Evolutionary conservation across 53 echinoderm and acorn worm genomes (phyloP).

Genomic region (Crossaster papposus): DNA sequence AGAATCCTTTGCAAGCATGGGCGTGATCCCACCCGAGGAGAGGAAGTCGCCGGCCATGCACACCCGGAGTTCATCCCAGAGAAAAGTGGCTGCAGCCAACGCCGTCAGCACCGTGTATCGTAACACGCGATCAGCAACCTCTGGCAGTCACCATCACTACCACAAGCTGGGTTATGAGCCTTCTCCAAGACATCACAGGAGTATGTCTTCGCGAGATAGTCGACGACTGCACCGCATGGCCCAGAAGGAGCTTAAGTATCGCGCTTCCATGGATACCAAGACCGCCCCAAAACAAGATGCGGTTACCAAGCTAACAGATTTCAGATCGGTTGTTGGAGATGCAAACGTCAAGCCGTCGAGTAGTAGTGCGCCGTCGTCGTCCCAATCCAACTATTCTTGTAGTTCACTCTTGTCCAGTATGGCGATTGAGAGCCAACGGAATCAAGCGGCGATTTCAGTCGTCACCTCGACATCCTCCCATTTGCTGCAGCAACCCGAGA

Average conservation of each 20-base stretch:
- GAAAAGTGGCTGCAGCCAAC: not conserved
- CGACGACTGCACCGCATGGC: not conserved
- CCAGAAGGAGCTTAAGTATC: constrained; percentile 37
- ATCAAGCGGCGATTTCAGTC: constrained; percentile 47
- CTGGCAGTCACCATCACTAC: constrained; percentile 33
- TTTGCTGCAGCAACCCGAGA: not conserved
- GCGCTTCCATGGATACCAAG: not conserved
- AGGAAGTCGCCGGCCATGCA: constrained; percentile 36
- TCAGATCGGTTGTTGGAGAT: constrained; percentile 34
- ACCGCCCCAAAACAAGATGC: constrained; percentile 2
- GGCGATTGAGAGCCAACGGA: constrained; percentile 87
- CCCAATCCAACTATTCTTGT: constrained; percentile 67
- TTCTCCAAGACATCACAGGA: constrained; percentile 41
- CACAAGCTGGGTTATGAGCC: constrained; percentile 46
- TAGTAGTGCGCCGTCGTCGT: not conserved
- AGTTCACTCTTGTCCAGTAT: constrained; percentile 88
- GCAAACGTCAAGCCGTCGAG: constrained; percentile 1
- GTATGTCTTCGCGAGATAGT: constrained; percentile 24
- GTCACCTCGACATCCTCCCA: constrained; percentile 21
- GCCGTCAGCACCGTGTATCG: constrained; percentile 38
- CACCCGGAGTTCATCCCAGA: constrained; percentile 24
- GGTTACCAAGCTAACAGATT: not conserved
- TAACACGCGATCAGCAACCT: constrained; percentile 35
- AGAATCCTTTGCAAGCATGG: constrained; percentile 46
- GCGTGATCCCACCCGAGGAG: constrained; percentile 18